Evolutionary conservation across 2,888 invertebrate genomes (phyloP).

Genomic region (Drosophila robusta): DNA sequence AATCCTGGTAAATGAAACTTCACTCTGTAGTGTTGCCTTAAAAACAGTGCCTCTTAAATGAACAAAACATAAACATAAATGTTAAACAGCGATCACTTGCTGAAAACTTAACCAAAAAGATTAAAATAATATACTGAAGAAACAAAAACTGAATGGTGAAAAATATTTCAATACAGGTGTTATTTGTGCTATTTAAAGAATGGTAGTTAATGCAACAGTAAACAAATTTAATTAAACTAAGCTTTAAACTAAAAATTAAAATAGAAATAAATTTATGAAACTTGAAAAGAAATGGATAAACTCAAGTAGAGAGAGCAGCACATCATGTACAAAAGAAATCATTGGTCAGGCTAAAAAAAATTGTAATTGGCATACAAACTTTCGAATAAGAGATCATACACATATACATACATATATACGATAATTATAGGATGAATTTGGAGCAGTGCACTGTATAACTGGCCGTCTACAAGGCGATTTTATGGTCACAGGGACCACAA

Average conservation of each 20-base stretch:
- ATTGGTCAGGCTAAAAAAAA: conserved; percentile 41
- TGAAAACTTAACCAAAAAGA: conserved; percentile 46
- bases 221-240: conserved; percentile 35
- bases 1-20: conserved; percentile 82
- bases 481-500: conserved; percentile 71
- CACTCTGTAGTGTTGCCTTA: conserved; percentile 92
- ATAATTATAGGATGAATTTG: conserved; percentile 38
- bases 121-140: conserved; percentile 25
- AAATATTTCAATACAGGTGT: conserved; percentile 74
- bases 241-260: conserved; percentile 26
- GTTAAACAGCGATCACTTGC: conserved; percentile 55
- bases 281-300: conserved; percentile 23
- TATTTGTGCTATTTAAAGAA: conserved; percentile 75
- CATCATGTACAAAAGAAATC: conserved; percentile 66
- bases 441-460: conserved; percentile 48
- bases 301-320: conserved; percentile 57
- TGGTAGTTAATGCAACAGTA: conserved; percentile 53
- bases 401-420: conserved; percentile 29
- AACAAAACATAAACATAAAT: conserved; percentile 43
- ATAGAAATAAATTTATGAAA: conserved; percentile 19
- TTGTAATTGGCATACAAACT: conserved; percentile 53
- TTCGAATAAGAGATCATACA: conserved; percentile 27
- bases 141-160: conserved; percentile 70
- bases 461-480: conserved; percentile 44
- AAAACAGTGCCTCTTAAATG: conserved; percentile 90